Evolutionary conservation across 2,888 invertebrate genomes (phyloP).

Genomic region (Willowsia nigromaculata): DNA sequence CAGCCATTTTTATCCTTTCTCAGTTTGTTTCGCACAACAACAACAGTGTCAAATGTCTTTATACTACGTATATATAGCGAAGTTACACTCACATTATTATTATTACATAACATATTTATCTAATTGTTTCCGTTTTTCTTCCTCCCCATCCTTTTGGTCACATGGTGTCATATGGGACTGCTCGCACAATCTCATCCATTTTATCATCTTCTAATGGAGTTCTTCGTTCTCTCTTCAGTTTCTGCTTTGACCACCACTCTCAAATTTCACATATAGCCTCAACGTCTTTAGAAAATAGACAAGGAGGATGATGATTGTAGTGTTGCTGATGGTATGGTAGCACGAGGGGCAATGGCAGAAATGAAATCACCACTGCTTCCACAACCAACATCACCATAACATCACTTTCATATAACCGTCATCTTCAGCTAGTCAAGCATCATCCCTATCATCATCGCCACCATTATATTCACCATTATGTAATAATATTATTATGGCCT

Average conservation of each 20-base stretch:
- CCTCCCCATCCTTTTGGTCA: neutral
- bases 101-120: slow-evolving; percentile 33
- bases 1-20: neutral
- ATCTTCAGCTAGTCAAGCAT: slow-evolving; percentile 29
- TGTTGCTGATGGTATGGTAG: slow-evolving; percentile 3
- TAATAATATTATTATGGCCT: slow-evolving; percentile 37
- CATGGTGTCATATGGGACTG: slow-evolving; percentile 26
- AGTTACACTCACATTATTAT: neutral
- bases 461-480: slow-evolving; percentile 41
- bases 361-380: slow-evolving; percentile 36
- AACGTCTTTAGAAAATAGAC: slow-evolving; percentile 67
- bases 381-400: slow-evolving; percentile 7
- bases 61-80: neutral
- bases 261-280: slow-evolving; percentile 58
- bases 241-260: neutral
- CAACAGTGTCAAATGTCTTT: neutral
- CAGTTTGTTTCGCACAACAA: neutral
- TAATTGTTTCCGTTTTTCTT: slow-evolving; percentile 50
- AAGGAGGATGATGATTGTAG: slow-evolving; percentile 9
- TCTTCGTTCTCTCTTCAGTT: slow-evolving; percentile 16
- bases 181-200: slow-evolving; percentile 72
- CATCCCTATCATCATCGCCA: slow-evolving; percentile 28
- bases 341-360: slow-evolving; percentile 12
- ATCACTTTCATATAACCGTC: slow-evolving; percentile 44
- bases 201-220: slow-evolving; percentile 79